Base-by-base conservation (phyloP, 1,140 invertebrate genomes). In the Colletes latitarsis region DNA sequence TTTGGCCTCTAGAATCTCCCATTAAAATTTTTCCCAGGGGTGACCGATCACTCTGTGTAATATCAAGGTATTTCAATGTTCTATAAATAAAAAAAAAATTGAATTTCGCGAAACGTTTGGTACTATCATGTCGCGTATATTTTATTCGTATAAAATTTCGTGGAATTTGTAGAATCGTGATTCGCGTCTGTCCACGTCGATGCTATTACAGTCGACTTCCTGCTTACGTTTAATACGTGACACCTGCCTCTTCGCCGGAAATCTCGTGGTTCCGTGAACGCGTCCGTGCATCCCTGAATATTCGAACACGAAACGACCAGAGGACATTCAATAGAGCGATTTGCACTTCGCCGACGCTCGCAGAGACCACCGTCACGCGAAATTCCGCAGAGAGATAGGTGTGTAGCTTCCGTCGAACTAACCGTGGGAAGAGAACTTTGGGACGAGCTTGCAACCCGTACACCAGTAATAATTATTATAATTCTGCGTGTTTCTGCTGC, bases 401-500 rank as follows among this genome's bases (percentile, higher is more conserved):
- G 63, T 43, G 15, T 43, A 64, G 63, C 21, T 64, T 43, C n/a
- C 63, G 21, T 64, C 63, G 63, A 43, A 64, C 63, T 10, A 64
- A 15, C 12, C 41, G 1, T 19, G 41, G 17, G 3, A 17, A 19
- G 63, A 43, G 12, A 71, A 53, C 5, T 69, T 69, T 39, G 15
- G 52, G 8, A 55, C 67, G 53, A 43, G 39, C 53, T 19, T 3
- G 55, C 30, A 19, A 58, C 30, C 55, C 10, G 39, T 58, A 10
- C n/a, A 12, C 10, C 10, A 21, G 69, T 21, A 71, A 71, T 71
- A 71, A 71, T 71, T 71, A 57, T 71, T 30, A 43, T 58, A 58
- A 58, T 71, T 46, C 66, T 46, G 4, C 17, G 39, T 58, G 69
- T 58, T 71, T 58, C 55, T 17, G 55, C 12, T 19, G 66, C 15